Evolutionary conservation across 2,797 vertebrate genomes (phyloP).

Genomic region (Enteromius viviparus): DNA sequence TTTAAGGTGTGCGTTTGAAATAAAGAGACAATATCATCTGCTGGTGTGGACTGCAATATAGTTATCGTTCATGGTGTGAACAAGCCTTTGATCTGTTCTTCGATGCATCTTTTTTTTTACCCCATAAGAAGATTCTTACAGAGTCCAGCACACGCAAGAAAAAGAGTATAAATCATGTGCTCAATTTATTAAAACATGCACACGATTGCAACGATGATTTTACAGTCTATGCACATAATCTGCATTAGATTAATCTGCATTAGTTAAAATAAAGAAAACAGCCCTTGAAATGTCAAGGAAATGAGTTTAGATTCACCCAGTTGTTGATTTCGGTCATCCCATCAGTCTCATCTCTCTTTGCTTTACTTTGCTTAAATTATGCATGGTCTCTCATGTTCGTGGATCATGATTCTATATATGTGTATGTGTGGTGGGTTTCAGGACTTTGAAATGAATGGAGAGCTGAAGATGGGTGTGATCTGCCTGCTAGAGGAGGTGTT

Average conservation of each 20-base stretch:
- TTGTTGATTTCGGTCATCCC: neutral
- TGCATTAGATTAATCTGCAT: neutral
- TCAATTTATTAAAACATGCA: too few relatives aligned
- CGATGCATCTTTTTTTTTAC: neutral
- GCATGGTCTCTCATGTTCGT: neutral
- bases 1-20: neutral
- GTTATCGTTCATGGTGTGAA: neutral
- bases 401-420: slow-evolving; percentile 1
- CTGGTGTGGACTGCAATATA: neutral
- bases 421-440: slow-evolving; percentile 61
- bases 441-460: slow-evolving; percentile 95
- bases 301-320: neutral
- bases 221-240: neutral
- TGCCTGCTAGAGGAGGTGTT: slow-evolving; percentile 94
- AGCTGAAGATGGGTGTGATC: slow-evolving; percentile 92
- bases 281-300: neutral
- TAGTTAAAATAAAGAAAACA: neutral
- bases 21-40: neutral
- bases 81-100: neutral
- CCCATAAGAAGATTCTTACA: neutral
- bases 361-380: neutral
- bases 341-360: neutral
- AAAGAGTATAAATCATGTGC: too few relatives aligned
- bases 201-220: neutral
- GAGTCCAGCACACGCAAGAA: too few relatives aligned